A percentile compares a stretch with the other conserved stretches of the same genome.
Conservation (phyloP, 23 tunicate genomes). For the Halocynthia aurantium region DNA sequence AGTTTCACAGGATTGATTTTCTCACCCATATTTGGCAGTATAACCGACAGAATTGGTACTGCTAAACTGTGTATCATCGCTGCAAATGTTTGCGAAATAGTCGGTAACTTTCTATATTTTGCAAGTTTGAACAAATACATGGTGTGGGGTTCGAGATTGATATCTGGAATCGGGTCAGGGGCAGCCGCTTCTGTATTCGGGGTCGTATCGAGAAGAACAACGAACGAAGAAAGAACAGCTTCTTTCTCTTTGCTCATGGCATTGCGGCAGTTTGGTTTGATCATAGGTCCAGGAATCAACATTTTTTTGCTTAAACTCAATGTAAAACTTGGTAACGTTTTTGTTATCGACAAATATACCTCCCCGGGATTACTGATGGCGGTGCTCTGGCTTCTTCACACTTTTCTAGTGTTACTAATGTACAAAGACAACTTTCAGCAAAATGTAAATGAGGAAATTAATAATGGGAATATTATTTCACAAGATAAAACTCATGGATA, state of each 20-base stretch:
- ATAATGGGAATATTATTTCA: neutral
- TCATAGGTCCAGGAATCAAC: constrained; percentile 48
- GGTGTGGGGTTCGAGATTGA: constrained; percentile 13
- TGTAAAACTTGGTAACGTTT: constrained; percentile 49
- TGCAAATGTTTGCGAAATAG: constrained; percentile 69
- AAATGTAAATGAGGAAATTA: neutral
- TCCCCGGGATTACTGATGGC: constrained; percentile 63
- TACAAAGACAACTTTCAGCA: constrained; percentile 29
- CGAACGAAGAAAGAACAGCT: constrained; percentile 15
- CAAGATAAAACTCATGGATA: neutral
- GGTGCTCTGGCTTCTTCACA: constrained; percentile 49
- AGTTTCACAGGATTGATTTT: constrained; percentile 82
- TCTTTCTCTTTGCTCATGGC: constrained; percentile 12
- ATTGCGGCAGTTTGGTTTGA: constrained; percentile 21
- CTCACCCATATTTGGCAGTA: constrained; percentile 72
- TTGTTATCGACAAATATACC: constrained; percentile 9
- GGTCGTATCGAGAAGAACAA: constrained; percentile 1
- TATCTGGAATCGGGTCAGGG: constrained; percentile 28
- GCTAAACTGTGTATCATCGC: constrained; percentile 37
- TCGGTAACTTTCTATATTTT: constrained; percentile 32
- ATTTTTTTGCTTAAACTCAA: constrained; percentile 39
- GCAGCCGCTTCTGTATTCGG: constrained; percentile 18
- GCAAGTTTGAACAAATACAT: constrained; percentile 6
- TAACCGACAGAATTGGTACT: constrained; percentile 63
- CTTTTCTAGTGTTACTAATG: constrained; percentile 23